Evolutionary conservation across 2,113 vertebrate species (phyloP), one percentile per base, ranked within the genome.

Genomic region (Nestor notabilis): DNA sequence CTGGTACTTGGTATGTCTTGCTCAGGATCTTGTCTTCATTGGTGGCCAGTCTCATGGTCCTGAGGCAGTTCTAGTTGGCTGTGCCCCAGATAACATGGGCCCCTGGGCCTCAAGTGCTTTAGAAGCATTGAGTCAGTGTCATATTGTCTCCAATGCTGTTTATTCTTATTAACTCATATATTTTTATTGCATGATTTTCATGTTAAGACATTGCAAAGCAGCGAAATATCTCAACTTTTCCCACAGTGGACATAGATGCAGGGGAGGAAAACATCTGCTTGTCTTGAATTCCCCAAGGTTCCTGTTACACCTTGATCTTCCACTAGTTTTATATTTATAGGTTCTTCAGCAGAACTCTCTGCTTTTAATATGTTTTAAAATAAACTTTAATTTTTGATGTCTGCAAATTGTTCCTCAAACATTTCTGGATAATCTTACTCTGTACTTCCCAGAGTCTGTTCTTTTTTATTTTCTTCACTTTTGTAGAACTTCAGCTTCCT

Each of bases 281-380:
- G 8, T 31, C 31, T 82, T 58, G 16, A 85, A 24, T 76, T 85
- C n/a, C 37, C 33, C 17, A 25, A 63, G 21, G 19, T 46, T 91
- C 49, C 37, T 72, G 14, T 41, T 83, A 16, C 3, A 47, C 28
- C 7, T 87, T 69, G 25, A 61, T 85, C 35, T 80, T 44, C 33
- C 4, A 5, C 19, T 66, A 10, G 17, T 70, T 86, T 52, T 39
- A 17, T 76, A 50, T 83, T 71, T 85, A 76, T 43, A 90, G 35
- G 29, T 47, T 70, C 35, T 74, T 17, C 5, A 4, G 41, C 29
- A 70, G 46, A 91, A 75, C 35, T 44, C 71, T 76, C 66, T 64
- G 20, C 70, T 89, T 87, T 71, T 79, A 29, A 28, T 60, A 43
- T 71, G 28, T 82, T 84, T 71, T 39, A 71, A 89, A 92, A 64